Evolutionary conservation across 2,888 invertebrate species (phyloP).

Genomic region (Hermaeophaga mercurialis): DNA sequence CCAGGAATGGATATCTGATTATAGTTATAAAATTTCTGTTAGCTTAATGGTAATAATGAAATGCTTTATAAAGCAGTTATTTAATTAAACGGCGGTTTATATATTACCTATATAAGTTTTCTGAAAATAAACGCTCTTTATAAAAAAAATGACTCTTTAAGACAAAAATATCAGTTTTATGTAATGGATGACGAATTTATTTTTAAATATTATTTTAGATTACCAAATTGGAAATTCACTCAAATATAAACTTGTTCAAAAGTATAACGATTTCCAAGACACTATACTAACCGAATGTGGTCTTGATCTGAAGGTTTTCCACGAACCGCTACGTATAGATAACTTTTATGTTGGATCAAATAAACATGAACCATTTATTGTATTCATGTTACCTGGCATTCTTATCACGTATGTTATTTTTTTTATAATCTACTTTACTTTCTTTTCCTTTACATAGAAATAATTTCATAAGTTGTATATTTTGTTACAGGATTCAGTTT

Average conservation of each 20-base stretch:
- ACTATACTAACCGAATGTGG: slow-evolving; percentile 69
- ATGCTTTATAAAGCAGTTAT: too few relatives aligned
- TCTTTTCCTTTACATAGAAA: background rate
- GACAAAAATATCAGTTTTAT: too few relatives aligned
- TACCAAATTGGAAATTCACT: slow-evolving; percentile 50
- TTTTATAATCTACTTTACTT: too few relatives aligned
- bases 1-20: too few relatives aligned
- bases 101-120: too few relatives aligned
- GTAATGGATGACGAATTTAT: too few relatives aligned
- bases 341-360: slow-evolving; percentile 69
- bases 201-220: slow-evolving; percentile 17
- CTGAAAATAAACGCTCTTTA: too few relatives aligned
- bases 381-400: slow-evolving; percentile 84
- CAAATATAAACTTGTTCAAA: slow-evolving; percentile 66
- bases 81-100: too few relatives aligned
- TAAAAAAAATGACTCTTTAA: too few relatives aligned
- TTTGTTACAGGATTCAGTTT: slow-evolving; percentile 71
- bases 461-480: background rate
- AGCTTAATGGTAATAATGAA: too few relatives aligned
- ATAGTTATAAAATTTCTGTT: too few relatives aligned
- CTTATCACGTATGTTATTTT: slow-evolving; percentile 79
- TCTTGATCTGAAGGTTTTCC: slow-evolving; percentile 61
- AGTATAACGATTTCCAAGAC: slow-evolving; percentile 66
- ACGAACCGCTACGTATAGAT: slow-evolving; percentile 63
- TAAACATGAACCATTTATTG: slow-evolving; percentile 69